Percentiles rank a stretch among this genome's conserved stretches.
phyloP scores from a whole-genome alignment of 2,888 invertebrate species.

The Dryococelus australis region DNA sequence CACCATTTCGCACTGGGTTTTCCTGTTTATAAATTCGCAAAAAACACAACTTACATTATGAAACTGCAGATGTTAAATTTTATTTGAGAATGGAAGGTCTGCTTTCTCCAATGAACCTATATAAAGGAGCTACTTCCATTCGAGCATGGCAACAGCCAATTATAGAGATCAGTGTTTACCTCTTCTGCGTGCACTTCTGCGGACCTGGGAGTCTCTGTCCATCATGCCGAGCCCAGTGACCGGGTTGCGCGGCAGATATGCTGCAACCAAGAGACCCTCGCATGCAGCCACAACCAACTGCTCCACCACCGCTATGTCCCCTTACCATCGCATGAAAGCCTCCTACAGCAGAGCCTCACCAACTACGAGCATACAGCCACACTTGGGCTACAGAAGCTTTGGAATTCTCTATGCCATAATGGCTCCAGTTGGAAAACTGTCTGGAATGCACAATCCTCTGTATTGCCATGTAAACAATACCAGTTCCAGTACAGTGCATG shows the following conservation, averaged over 20 bases:
- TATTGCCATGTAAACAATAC: background rate
- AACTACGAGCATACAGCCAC: background rate
- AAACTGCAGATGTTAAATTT: no score
- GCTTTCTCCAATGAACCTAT: background rate
- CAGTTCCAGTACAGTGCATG: no score
- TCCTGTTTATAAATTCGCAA: no score
- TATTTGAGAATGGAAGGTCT: background rate
- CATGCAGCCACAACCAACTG: constrained; percentile 32
- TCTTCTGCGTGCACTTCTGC: constrained; percentile 40
- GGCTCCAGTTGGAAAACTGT: background rate
- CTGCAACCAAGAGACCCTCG: constrained; percentile 40
- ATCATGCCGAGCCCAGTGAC: constrained; percentile 45
- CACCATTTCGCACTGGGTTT: no score
- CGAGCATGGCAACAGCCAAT: background rate
- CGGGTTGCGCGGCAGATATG: constrained; percentile 42
- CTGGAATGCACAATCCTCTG: background rate
- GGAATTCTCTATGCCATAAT: background rate
- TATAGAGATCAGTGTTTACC: constrained; percentile 36
- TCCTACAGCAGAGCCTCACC: background rate
- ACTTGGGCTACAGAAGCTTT: background rate
- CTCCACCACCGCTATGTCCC: constrained; percentile 21
- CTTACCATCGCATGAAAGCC: constrained; percentile 18
- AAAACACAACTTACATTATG: no score
- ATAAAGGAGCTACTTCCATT: background rate
- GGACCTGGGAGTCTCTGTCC: constrained; percentile 30